Evolutionary conservation across 2,888 invertebrate species (phyloP).

Genomic region (Leptopilina myrica): DNA sequence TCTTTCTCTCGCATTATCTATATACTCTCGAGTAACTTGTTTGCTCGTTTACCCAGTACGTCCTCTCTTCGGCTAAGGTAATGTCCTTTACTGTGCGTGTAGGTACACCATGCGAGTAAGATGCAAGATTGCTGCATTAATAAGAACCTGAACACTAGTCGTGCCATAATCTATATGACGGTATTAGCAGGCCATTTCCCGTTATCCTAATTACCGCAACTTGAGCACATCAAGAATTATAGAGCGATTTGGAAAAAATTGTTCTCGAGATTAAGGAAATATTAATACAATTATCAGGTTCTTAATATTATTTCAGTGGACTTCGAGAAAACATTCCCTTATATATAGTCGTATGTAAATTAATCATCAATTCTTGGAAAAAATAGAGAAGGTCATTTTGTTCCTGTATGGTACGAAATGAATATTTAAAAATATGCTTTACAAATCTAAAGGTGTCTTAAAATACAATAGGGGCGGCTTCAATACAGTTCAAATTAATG

Average conservation of each 20-base stretch:
- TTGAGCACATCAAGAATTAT: constrained; percentile 23
- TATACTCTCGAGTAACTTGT: constrained; percentile 26
- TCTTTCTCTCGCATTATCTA: constrained; percentile 11
- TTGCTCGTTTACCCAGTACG: constrained; percentile 26
- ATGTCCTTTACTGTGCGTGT: constrained; percentile 22
- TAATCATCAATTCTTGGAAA: too few relatives aligned
- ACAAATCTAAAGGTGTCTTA: too few relatives aligned
- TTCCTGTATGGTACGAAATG: too few relatives aligned
- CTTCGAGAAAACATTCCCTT: too few relatives aligned
- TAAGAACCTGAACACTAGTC: constrained; percentile 12
- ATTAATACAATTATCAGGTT: too few relatives aligned
- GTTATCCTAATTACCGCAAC: constrained; percentile 33
- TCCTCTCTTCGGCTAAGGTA: constrained; percentile 1
- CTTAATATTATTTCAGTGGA: too few relatives aligned
- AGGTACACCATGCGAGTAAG: constrained; percentile 15
- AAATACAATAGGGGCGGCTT: too few relatives aligned
- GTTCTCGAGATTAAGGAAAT: too few relatives aligned
- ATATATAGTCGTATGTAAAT: too few relatives aligned
- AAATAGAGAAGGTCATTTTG: too few relatives aligned
- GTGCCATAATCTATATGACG: constrained; percentile 33
- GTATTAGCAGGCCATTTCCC: constrained; percentile 24
- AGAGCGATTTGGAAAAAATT: not conserved
- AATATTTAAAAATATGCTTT: too few relatives aligned
- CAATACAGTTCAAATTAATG: constrained; percentile 7
- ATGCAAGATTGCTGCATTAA: constrained; percentile 37